These are phyloP conservation scores for Schrankia costaestrigalis DNA, from an alignment of 2,888 invertebrate genomes.

Conservation along the genomic window DNA sequence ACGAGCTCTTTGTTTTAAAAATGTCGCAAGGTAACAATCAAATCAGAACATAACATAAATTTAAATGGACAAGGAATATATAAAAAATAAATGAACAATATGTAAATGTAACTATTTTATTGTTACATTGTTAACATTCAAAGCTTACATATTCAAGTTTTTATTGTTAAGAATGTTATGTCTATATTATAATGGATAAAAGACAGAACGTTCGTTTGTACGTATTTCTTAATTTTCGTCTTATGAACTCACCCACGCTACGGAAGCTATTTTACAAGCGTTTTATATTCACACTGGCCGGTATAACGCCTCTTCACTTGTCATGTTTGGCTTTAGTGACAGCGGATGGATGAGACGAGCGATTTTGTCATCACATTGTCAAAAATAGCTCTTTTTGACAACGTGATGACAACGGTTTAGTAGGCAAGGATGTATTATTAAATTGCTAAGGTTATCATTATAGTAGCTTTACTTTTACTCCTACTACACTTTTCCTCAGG, in stretches of 20 bases:
- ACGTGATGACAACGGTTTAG: no score
- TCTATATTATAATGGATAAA: slow-evolving; percentile 22
- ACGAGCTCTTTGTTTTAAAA: slow-evolving; percentile 9
- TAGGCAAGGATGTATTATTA: no score
- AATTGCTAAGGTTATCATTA: no score
- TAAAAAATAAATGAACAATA: slow-evolving; percentile 20
- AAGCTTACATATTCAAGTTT: slow-evolving; percentile 18
- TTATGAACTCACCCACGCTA: slow-evolving; percentile 37
- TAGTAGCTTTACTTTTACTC: no score
- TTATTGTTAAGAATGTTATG: slow-evolving; percentile 27
- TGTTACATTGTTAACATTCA: slow-evolving; percentile 18
- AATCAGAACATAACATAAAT: slow-evolving; percentile 20
- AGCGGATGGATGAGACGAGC: slow-evolving; percentile 7
- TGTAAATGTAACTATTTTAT: slow-evolving; percentile 18
- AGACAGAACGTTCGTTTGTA: slow-evolving; percentile 20
- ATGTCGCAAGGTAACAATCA: slow-evolving; percentile 5
- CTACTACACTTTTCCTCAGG: no score
- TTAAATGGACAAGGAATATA: slow-evolving; percentile 17
- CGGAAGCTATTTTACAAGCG: slow-evolving; percentile 52
- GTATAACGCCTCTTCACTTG: slow-evolving; percentile 31
- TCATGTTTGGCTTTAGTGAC: slow-evolving; percentile 10
- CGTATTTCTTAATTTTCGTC: slow-evolving; percentile 47
- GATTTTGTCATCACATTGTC: no score
- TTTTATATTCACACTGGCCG: slow-evolving; percentile 50
- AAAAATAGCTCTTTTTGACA: no score